Percentiles rank a stretch among this genome's conserved stretches.
Conservation (phyloP, 2,113 vertebrate species). For the Neomonachus schauinslandi region DNA sequence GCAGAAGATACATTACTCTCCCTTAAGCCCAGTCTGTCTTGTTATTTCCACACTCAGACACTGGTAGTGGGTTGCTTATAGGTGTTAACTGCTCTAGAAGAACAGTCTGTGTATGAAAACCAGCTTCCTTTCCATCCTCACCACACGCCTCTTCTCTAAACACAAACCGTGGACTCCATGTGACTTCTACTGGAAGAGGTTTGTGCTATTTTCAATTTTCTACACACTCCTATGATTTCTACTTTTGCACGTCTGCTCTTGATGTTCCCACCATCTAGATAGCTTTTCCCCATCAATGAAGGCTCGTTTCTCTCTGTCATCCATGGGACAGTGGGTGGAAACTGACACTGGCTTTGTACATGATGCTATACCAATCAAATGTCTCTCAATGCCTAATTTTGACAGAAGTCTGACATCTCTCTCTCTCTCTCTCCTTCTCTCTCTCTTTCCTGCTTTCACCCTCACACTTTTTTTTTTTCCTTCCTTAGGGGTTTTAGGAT, state of each 20-base stretch:
- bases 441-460: neutral
- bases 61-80: neutral
- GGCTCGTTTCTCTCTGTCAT: neutral
- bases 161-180: neutral
- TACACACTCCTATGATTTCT: neutral
- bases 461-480: neutral
- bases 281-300: neutral
- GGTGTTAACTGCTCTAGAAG: neutral
- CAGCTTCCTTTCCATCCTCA: neutral
- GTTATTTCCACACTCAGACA: neutral
- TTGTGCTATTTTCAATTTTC: neutral
- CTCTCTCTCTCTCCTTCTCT: neutral
- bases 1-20: rapidly evolving
- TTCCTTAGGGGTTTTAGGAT: neutral
- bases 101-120: neutral
- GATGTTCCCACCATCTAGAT: too few species aligned
- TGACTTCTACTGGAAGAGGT: neutral
- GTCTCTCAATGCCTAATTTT: neutral
- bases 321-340: neutral
- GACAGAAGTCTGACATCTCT: neutral
- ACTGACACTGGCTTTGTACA: neutral
- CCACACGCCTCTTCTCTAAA: neutral
- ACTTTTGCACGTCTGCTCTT: neutral
- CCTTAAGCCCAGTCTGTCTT: neutral
- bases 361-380: neutral